A percentile compares a stretch with the other conserved stretches of the same genome.
Conservation (phyloP, 2,888 invertebrate genomes). For the Nephrotoma flavescens region DNA sequence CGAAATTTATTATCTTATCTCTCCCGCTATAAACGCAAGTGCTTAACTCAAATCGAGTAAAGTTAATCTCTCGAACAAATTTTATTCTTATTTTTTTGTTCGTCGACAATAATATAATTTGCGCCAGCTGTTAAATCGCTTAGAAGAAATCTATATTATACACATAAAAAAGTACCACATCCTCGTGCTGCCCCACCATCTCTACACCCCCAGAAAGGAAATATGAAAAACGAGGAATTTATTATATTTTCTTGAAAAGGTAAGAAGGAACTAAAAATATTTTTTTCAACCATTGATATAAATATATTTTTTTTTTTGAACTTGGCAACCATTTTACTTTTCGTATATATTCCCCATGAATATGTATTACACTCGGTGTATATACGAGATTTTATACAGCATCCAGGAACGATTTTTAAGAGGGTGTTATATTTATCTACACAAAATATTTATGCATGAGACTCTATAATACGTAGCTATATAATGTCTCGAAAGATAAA, state of each 20-base stretch:
- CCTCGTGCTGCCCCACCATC: not conserved
- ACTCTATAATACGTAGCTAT: not conserved
- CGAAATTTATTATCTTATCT: not conserved
- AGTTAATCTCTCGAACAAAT: not conserved
- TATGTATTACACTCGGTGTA: not conserved
- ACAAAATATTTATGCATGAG: not conserved
- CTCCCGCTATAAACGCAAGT: not conserved
- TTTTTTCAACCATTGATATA: not conserved
- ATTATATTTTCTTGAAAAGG: not conserved
- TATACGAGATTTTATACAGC: not conserved
- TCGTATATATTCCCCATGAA: not conserved
- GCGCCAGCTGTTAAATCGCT: not conserved
- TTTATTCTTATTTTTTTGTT: not conserved
- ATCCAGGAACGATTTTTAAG: not conserved
- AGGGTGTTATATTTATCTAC: not conserved
- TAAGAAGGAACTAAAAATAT: not conserved
- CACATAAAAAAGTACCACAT: not conserved
- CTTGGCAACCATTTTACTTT: not conserved
- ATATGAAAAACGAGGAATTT: not conserved
- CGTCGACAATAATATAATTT: constrained; percentile 3
- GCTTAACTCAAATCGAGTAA: not conserved
- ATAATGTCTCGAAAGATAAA: not conserved
- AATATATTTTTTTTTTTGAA: not conserved
- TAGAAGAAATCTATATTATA: not conserved
- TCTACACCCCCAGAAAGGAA: not conserved